Percentiles rank a stretch among this genome's conserved stretches.
These are phyloP conservation scores for Eleutherodactylus coqui DNA, from an alignment of 2,797 vertebrate species.

Conservation along the genomic window DNA sequence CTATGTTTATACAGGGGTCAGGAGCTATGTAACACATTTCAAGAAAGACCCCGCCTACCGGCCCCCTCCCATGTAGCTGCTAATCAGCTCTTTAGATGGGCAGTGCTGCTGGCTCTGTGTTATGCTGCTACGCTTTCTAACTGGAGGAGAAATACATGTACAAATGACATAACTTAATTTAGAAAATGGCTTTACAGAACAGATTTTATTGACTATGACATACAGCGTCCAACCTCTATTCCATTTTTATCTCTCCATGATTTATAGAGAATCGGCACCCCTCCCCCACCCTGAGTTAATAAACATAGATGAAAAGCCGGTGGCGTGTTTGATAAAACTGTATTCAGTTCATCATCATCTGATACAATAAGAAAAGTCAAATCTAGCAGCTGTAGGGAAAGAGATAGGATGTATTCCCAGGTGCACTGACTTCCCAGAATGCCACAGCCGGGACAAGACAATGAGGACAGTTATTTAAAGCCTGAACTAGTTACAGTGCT, in stretches of 20 bases:
- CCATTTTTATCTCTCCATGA: background rate
- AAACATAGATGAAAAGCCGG: background rate
- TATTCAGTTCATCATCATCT: conserved; percentile 23
- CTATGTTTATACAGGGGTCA: no score
- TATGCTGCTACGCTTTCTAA: background rate
- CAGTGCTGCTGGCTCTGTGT: background rate
- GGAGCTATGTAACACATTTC: no score
- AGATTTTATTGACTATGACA: conserved; percentile 1
- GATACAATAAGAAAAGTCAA: conserved; percentile 25
- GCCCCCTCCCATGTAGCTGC: background rate
- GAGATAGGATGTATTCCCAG: conserved; percentile 51
- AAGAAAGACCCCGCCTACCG: no score
- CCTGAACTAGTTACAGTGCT: conserved; percentile 59
- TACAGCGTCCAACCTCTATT: background rate
- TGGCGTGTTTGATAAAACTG: conserved; percentile 39
- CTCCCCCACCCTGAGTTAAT: background rate
- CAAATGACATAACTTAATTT: background rate
- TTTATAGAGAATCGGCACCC: background rate
- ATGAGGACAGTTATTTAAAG: conserved; percentile 64
- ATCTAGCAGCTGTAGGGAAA: conserved; percentile 30
- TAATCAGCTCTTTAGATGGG: background rate
- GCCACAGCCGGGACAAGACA: conserved; percentile 49
- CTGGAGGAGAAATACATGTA: background rate
- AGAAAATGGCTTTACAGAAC: background rate
- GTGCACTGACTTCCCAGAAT: conserved; percentile 59